Evolutionary conservation across 2,797 vertebrate genomes (phyloP), one percentile per base, ranked within the genome.

Genomic region (Paramormyrops hopkinsi): DNA sequence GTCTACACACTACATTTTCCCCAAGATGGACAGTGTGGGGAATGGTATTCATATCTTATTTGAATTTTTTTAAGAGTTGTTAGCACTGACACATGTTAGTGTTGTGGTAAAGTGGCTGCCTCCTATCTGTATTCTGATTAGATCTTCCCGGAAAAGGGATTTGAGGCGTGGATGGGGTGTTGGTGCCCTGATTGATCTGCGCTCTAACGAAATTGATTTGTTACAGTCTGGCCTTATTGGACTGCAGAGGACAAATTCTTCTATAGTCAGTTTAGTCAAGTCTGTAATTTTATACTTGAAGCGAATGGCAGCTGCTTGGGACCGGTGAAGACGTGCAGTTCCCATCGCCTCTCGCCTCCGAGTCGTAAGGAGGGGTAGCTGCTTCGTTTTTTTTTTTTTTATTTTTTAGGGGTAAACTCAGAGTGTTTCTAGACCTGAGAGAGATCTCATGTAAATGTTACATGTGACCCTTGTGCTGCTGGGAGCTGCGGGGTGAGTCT

Each of bases 161-260:
- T 29, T 22, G 76, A 59, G 22, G 54, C 5, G 33, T 84, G 65
- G 65, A 29, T 29, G 25, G 1, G 11, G 11, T 29, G 65, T 84
- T 48, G 56, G 76, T 50, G 44, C 54, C 4, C 54, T 83, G 51
- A 65, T 59, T 53, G 65, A 76, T 51, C 19, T 25, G 54, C 41
- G 48, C 11, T 65, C 44, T 48, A 65, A 85, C 14, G 12, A 85
- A 79, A 50, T 83, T 79, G 33, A 17, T 54, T 65, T 25, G 11
- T 73, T 22, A 25, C 17, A 22, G n/a, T 44, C 9, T 62, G 51
- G 6, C 53, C 19, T 37, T 59, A 59, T 56, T 22, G 53, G 12
- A 41, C 85, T 37, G 51, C 50, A 87, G 50, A 86, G 50, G 85
- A 86, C 82, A 85, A 29, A 85, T 85, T 12, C 82, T 51, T 51